Evolutionary conservation across 1,140 invertebrate species (phyloP).

Genomic region (Panonychus citri): DNA sequence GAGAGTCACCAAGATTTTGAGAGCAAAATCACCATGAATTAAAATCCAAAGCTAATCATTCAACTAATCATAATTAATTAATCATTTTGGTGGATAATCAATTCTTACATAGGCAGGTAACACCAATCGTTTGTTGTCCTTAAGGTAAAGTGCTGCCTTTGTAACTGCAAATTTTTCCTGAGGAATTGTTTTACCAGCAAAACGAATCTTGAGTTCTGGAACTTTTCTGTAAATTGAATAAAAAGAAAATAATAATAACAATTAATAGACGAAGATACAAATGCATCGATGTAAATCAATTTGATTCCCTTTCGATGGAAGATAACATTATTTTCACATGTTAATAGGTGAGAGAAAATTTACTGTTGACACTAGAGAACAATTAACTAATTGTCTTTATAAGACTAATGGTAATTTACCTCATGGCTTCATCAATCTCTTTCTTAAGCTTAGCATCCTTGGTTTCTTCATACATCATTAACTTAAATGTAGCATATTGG

Average conservation of each 20-base stretch:
- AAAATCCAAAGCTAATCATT: too few species aligned
- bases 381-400: neutral
- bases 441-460: constrained; percentile 21
- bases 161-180: constrained; percentile 84
- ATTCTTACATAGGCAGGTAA: neutral
- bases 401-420: constrained; percentile 20
- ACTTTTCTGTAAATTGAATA: constrained; percentile 26
- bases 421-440: constrained; percentile 29
- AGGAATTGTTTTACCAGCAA: constrained; percentile 83
- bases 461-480: constrained; percentile 26
- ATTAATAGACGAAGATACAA: too few species aligned
- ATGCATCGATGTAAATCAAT: too few species aligned
- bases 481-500: constrained; percentile 54
- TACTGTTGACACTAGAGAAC: neutral
- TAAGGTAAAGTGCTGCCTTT: constrained; percentile 50
- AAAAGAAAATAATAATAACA: too few species aligned
- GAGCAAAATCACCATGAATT: too few species aligned
- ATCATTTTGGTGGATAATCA: neutral
- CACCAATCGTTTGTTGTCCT: constrained; percentile 40
- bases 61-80: neutral
- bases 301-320: too few species aligned
- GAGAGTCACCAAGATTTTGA: too few species aligned
- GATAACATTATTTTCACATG: too few species aligned
- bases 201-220: constrained; percentile 55
- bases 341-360: too few species aligned